These are phyloP conservation scores for Hirundichthys speculiger DNA, from an alignment of 2,113 vertebrate species.

Conservation along the genomic window DNA sequence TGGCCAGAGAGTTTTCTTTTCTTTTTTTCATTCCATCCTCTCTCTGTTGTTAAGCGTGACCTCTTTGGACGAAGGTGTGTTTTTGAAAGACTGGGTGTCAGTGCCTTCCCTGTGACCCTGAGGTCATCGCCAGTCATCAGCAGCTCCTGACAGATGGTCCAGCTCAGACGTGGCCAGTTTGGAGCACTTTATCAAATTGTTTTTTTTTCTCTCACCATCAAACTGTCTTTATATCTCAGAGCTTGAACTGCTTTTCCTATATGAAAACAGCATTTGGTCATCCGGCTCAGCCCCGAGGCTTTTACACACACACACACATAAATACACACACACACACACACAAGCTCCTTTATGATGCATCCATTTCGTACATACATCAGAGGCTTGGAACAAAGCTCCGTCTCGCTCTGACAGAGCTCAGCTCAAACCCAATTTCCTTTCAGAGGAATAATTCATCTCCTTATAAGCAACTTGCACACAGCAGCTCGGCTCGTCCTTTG, in stretches of 20 bases:
- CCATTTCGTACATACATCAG: conserved; percentile 34
- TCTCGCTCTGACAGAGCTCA: conserved; percentile 41
- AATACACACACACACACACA: too few species aligned
- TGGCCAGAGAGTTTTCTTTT: conserved; percentile 1
- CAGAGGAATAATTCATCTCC: conserved; percentile 58
- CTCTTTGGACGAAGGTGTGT: conserved; percentile 21
- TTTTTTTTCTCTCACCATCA: conserved; percentile 3
- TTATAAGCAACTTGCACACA: conserved; percentile 26
- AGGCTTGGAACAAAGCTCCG: conserved; percentile 23
- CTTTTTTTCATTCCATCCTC: not conserved
- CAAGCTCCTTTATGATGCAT: not conserved
- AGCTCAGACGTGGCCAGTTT: not conserved
- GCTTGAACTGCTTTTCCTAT: not conserved
- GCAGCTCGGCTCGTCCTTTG: conserved; percentile 30
- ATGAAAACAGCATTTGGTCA: conserved; percentile 3
- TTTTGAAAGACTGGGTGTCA: not conserved
- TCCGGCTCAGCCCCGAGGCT: conserved; percentile 12
- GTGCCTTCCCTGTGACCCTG: conserved; percentile 12
- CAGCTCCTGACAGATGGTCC: conserved; percentile 30
- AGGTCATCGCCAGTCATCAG: not conserved
- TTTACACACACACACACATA: not conserved
- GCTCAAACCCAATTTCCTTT: conserved; percentile 61
- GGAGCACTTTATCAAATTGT: conserved; percentile 2
- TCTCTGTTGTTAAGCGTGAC: conserved; percentile 30
- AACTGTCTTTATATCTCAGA: not conserved